Base-by-base conservation (phyloP, 2,888 invertebrate species). In the Ophioninae sp. region DNA sequence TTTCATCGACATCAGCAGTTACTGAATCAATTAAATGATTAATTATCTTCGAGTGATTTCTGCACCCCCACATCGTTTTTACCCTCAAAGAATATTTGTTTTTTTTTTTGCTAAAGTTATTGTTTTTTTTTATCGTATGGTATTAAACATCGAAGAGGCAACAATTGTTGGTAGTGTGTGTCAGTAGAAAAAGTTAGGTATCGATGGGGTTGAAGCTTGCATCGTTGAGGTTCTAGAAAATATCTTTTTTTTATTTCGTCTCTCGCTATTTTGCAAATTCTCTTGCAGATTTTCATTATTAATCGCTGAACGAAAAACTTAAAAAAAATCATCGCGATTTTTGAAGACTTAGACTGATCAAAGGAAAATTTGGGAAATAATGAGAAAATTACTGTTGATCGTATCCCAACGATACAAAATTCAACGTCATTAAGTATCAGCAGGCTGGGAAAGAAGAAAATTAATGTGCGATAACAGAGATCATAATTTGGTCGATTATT, bases 351-450 rank as follows among this genome's bases (percentile, higher is more conserved):
- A 30, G 30, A 30, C 3, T 3, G 30, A 30, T 30, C 30, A 30
- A 30, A 30, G 30, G 30, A 30, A 30, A 30, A 30, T 30, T 30
- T 30, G 30, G 30, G 30, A 3, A 30, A 30, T 30, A 30, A 30
- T 30, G 30, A 30, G 30, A 30, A 30, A 30, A 30, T 30, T 30
- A 30, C 1, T 30, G 30, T 30, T 30, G 30, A 30, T 30, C 30
- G 30, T 30, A 30, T 30, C 30, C 30, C 30, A 30, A 30, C 3
- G 30, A 30, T 30, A 3, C 30, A 30, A 30, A 30, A 30, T 30
- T 30, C 30, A 30, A 30, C 30, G 30, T 30, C 30, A 73, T 76
- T 80, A 75, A 57, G 72, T 72, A 61, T 72, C 67, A 10, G 13
- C 50, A 50, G 57, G 56, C 41, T 59, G 57, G 61, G 20, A 65